These are phyloP conservation scores for Lutjanus erythropterus DNA, from an alignment of 2,113 vertebrate species.

Conservation along the genomic window DNA sequence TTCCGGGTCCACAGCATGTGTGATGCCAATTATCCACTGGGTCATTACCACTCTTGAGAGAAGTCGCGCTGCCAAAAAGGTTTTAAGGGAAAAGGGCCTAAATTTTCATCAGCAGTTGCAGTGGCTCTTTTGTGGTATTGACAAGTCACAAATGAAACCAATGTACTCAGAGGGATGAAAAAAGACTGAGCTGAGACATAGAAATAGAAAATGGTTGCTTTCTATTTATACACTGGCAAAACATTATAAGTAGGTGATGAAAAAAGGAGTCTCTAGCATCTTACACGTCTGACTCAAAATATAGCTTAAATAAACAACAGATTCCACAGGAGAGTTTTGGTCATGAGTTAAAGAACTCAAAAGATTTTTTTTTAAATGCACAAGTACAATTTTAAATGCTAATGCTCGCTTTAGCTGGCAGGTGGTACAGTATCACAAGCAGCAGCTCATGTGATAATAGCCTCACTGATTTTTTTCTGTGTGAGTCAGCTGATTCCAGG, in stretches of 20 bases:
- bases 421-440: constrained; percentile 29
- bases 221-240: constrained; percentile 15
- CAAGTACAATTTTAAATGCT: constrained; percentile 16
- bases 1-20: constrained; percentile 66
- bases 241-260: not conserved
- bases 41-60: constrained; percentile 72
- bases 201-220: constrained; percentile 21
- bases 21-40: constrained; percentile 70
- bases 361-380: constrained; percentile 15
- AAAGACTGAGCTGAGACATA: not conserved
- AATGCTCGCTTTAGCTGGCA: constrained; percentile 43
- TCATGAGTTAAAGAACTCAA: constrained; percentile 8
- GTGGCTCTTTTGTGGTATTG: constrained; percentile 40
- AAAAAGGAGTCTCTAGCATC: not conserved
- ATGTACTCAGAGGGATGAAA: constrained; percentile 10
- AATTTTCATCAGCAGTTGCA: constrained; percentile 52
- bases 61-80: constrained; percentile 48
- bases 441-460: constrained; percentile 48
- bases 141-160: constrained; percentile 48
- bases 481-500: constrained; percentile 44
- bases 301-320: not conserved
- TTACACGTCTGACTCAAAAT: not conserved
- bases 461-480: constrained; percentile 27
- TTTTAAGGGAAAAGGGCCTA: constrained; percentile 54
- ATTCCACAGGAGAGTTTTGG: not conserved